These are phyloP conservation scores for Drosophila sp. DNA, from an alignment of 1,140 invertebrate species.

Conservation along the genomic window DNA sequence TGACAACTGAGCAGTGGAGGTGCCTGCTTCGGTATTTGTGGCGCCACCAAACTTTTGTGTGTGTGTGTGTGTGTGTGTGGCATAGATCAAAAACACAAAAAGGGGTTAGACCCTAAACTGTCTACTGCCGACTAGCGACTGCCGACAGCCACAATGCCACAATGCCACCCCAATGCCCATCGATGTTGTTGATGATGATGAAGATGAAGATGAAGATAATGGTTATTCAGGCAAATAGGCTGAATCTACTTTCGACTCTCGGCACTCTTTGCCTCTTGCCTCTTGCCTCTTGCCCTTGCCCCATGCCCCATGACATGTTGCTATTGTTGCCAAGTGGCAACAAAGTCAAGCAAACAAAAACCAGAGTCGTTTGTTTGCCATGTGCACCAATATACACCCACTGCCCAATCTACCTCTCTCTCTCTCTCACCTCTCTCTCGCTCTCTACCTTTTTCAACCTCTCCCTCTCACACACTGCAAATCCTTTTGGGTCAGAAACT, in stretches of 20 bases:
- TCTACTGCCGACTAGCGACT: neutral
- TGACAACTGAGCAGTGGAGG: slow-evolving; percentile 52
- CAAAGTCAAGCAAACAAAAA: slow-evolving; percentile 81
- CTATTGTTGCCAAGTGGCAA: slow-evolving; percentile 79
- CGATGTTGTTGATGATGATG: slow-evolving; percentile 49
- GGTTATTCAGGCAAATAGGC: slow-evolving; percentile 78
- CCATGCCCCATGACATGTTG: slow-evolving; percentile 53
- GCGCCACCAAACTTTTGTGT: slow-evolving; percentile 64
- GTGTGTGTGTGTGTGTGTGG: slow-evolving; percentile 51
- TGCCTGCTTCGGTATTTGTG: slow-evolving; percentile 50
- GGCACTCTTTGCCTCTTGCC: too few species aligned
- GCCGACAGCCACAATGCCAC: slow-evolving; percentile 11
- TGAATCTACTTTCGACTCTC: slow-evolving; percentile 32
- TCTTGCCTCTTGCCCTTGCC: too few species aligned
- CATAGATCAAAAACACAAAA: slow-evolving; percentile 75
- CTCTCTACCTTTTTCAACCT: neutral
- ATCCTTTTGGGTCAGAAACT: slow-evolving; percentile 81
- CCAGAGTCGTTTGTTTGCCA: slow-evolving; percentile 64
- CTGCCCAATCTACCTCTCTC: too few species aligned
- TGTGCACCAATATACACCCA: slow-evolving; percentile 48
- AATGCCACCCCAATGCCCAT: slow-evolving; percentile 7
- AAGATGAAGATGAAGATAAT: slow-evolving; percentile 69
- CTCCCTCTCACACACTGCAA: slow-evolving; percentile 30
- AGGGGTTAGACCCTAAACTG: slow-evolving; percentile 46
- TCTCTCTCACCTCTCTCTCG: slow-evolving; percentile 10